Evolutionary conservation across 2,888 invertebrate genomes (phyloP).

Genomic region (Mylabris sibirica): DNA sequence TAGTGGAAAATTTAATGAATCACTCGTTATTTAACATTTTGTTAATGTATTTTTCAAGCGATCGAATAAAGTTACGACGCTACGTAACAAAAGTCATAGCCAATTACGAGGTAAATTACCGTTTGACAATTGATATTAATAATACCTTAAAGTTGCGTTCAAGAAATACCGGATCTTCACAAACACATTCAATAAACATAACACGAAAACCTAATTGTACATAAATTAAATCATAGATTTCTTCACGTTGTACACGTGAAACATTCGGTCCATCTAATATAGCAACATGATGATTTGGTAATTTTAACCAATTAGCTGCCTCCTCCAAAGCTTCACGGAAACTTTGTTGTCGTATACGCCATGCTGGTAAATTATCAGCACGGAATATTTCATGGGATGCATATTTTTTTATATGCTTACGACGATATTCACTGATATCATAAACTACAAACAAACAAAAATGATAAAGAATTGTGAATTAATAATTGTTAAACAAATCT

Average conservation of each 20-base stretch:
- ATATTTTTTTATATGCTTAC: constrained; percentile 82
- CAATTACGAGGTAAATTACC: too few species aligned
- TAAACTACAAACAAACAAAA: constrained; percentile 72
- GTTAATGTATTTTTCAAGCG: too few species aligned
- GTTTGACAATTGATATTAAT: too few species aligned
- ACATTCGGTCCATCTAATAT: constrained; percentile 95
- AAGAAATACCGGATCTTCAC: constrained; percentile 78
- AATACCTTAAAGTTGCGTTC: constrained; percentile 77
- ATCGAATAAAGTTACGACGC: too few species aligned
- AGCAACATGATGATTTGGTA: constrained; percentile 66
- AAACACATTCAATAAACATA: constrained; percentile 91
- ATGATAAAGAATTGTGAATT: too few species aligned
- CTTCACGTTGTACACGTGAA: constrained; percentile 79
- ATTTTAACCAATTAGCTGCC: constrained; percentile 80
- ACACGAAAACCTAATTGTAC: constrained; percentile 81
- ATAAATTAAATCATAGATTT: constrained; percentile 77
- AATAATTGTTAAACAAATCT: too few species aligned
- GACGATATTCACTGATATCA: constrained; percentile 90
- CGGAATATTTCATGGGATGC: constrained; percentile 89
- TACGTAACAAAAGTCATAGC: too few species aligned
- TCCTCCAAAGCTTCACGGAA: constrained; percentile 86
- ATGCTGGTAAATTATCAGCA: constrained; percentile 83
- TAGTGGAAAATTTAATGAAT: too few species aligned
- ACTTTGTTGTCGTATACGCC: constrained; percentile 81
- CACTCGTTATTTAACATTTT: too few species aligned